Evolutionary conservation across 2,797 vertebrate genomes (phyloP).

Genomic region (Astyanax mexicanus): DNA sequence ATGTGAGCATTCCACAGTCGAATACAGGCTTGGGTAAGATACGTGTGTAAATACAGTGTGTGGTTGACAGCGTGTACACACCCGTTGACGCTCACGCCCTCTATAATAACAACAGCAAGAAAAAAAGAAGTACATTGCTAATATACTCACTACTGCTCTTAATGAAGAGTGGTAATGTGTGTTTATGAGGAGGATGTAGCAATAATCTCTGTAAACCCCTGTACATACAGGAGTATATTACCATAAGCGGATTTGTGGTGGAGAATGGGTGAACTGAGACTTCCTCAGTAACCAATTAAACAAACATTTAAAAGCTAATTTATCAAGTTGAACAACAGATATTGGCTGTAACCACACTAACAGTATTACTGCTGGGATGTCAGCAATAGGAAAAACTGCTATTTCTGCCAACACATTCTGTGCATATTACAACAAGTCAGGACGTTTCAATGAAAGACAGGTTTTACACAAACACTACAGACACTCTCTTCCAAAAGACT

Average conservation of each 20-base stretch:
- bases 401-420: background rate
- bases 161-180: no score
- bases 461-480: no score
- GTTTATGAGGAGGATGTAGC: background rate
- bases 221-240: background rate
- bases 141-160: no score
- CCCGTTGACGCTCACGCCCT: conserved; percentile 4
- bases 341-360: background rate
- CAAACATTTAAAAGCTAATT: background rate
- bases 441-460: background rate
- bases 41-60: background rate
- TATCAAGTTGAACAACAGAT: background rate
- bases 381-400: background rate
- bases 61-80: background rate
- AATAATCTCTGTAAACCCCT: background rate
- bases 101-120: no score
- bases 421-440: background rate
- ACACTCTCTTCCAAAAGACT: background rate
- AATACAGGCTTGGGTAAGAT: background rate
- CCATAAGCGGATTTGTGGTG: background rate
- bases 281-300: background rate
- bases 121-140: no score
- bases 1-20: background rate
- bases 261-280: background rate
- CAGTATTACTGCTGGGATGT: background rate